Evolutionary conservation across 2,888 invertebrate genomes (phyloP).

Genomic region (Augochlorella aurata): DNA sequence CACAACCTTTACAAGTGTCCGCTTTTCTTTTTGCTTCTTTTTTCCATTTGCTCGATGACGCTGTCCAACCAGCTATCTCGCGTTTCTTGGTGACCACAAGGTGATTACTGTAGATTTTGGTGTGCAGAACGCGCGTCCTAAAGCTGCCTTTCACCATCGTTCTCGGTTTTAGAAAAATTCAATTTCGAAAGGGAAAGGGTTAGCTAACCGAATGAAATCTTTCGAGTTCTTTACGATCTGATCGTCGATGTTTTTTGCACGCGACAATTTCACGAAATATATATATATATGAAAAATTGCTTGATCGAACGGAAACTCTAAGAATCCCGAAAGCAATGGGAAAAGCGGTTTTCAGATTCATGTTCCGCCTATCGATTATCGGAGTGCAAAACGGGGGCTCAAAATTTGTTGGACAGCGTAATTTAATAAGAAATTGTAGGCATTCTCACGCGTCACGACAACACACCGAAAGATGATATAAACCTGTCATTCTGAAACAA

Average conservation of each 20-base stretch:
- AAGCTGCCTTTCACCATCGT: not conserved
- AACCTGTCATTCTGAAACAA: slow-evolving; percentile 76
- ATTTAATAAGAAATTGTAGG: slow-evolving; percentile 68
- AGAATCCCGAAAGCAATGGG: not conserved
- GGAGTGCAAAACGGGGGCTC: not conserved
- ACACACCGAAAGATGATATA: slow-evolving; percentile 74
- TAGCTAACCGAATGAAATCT: too few relatives aligned
- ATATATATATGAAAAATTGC: too few relatives aligned
- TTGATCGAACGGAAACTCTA: not conserved
- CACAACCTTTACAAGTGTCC: slow-evolving; percentile 54
- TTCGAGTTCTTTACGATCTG: too few relatives aligned
- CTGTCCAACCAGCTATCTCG: not conserved
- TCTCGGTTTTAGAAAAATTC: not conserved
- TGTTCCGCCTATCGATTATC: not conserved
- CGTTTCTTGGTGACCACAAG: not conserved
- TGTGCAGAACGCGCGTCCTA: not conserved
- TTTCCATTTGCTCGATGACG: slow-evolving; percentile 13
- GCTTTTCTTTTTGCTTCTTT: slow-evolving; percentile 13
- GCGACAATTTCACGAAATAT: too few relatives aligned
- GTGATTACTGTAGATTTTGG: not conserved
- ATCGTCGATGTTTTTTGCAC: too few relatives aligned
- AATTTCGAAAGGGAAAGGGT: too few relatives aligned
- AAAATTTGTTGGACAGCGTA: not conserved
- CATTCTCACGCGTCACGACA: slow-evolving; percentile 73
- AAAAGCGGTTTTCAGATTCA: not conserved